These are phyloP conservation scores for Gonocerus acuteangulatus DNA, from an alignment of 2,888 invertebrate species.

Conservation along the genomic window DNA sequence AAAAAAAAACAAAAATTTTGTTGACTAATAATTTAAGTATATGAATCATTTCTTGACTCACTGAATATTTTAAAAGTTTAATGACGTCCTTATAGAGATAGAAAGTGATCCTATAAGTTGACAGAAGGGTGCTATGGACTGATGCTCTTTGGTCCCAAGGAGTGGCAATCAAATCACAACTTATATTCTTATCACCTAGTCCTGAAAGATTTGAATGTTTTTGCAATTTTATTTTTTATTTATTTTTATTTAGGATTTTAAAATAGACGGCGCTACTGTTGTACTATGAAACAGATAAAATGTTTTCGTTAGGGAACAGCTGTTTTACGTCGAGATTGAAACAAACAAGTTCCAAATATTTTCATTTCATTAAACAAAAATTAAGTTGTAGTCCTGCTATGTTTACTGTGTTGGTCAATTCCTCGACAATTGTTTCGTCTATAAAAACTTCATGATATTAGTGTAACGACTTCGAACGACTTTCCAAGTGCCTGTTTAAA, in stretches of 20 bases:
- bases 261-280: not conserved
- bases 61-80: not conserved
- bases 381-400: not conserved
- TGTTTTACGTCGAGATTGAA: not conserved
- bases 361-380: not conserved
- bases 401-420: not conserved
- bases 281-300: not conserved
- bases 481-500: not conserved
- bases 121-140: too few species aligned
- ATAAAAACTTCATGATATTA: not conserved
- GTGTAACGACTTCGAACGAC: not conserved
- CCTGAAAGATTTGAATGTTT: slow-evolving; percentile 1
- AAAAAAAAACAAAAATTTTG: too few species aligned
- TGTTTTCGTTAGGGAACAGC: not conserved
- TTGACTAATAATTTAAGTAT: too few species aligned
- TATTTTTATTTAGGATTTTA: not conserved
- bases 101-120: too few species aligned
- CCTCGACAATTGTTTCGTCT: not conserved
- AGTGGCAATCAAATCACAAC: slow-evolving; percentile 19
- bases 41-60: not conserved
- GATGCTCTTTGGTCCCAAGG: slow-evolving; percentile 9
- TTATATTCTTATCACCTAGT: slow-evolving; percentile 1
- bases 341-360: not conserved
- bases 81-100: too few species aligned
- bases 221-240: not conserved